A percentile compares a stretch with the other conserved stretches of the same genome.
Conservation (phyloP, 2,113 vertebrate genomes). For the Alligator mississippiensis region DNA sequence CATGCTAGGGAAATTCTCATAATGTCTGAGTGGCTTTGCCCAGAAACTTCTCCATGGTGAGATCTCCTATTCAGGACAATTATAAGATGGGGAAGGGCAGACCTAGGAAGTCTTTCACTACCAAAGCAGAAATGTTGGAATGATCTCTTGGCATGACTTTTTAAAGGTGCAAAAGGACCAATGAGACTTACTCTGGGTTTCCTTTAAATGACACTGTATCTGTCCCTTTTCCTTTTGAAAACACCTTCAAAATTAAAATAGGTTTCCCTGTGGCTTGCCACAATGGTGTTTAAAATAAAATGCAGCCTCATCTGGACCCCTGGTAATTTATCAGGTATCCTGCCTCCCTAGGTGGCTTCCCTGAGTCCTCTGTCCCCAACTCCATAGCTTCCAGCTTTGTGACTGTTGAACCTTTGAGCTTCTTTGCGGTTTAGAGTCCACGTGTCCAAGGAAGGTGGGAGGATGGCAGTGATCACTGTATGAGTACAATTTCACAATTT, state of each 20-base stretch:
- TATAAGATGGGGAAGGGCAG: accelerated
- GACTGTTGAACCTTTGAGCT: not conserved
- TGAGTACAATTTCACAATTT: conserved; percentile 12
- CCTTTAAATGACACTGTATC: not conserved
- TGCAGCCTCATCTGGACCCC: not conserved
- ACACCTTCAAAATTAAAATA: accelerated
- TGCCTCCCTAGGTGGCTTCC: accelerated
- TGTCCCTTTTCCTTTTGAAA: accelerated
- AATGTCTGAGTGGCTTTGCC: no score
- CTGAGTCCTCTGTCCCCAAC: not conserved
- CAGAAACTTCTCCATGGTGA: not conserved
- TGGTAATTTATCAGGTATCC: not conserved
- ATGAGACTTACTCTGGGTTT: accelerated
- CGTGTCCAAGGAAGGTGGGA: not conserved
- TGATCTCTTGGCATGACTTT: accelerated
- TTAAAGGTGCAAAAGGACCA: no score
- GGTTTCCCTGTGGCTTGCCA: accelerated
- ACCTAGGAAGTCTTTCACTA: accelerated
- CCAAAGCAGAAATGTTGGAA: not conserved
- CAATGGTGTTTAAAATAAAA: accelerated
- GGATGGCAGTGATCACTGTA: not conserved
- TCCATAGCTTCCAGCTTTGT: not conserved
- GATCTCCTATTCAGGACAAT: accelerated
- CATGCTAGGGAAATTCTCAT: no score
- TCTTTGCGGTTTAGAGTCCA: no score